Conservation (phyloP, 2,888 invertebrate genomes). For the Drosophila cognata region DNA sequence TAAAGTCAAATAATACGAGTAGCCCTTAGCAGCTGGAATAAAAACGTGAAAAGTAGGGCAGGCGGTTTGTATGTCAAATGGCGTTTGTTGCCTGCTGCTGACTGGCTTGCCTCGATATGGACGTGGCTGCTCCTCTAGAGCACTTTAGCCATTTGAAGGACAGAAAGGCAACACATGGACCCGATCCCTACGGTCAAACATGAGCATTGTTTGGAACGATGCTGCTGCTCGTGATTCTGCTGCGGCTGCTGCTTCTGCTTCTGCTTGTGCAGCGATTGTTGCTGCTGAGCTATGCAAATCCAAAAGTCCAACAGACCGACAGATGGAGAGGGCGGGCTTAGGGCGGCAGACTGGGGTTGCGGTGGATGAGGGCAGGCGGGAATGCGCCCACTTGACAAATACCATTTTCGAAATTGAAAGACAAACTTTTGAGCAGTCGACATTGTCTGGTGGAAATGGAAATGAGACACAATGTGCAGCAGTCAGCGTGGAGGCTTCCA, state of each 20-base stretch:
- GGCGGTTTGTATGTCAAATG: constrained; percentile 69
- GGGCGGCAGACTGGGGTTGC: background rate
- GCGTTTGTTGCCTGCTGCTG: constrained; percentile 8
- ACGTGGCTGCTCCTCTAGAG: constrained; percentile 51
- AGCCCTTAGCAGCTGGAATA: constrained; percentile 19
- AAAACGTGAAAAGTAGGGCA: constrained; percentile 67
- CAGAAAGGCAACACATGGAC: constrained; percentile 70
- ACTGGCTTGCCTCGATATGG: constrained; percentile 9
- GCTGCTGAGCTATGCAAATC: constrained; percentile 77
- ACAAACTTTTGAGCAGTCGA: constrained; percentile 82
- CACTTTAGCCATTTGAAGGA: constrained; percentile 75
- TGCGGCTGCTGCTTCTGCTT: constrained; percentile 12
- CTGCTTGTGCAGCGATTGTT: constrained; percentile 46
- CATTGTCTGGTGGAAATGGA: constrained; percentile 72
- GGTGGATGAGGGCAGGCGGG: constrained; percentile 5
- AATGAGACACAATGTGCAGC: constrained; percentile 79
- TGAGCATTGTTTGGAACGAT: constrained; percentile 57
- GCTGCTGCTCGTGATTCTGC: constrained; percentile 29
- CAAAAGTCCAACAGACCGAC: constrained; percentile 65
- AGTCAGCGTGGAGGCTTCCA: constrained; percentile 63
- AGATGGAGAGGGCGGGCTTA: constrained; percentile 1
- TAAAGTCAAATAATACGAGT: constrained; percentile 24
- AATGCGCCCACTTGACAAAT: constrained; percentile 78
- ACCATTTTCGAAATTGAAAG: constrained; percentile 84
- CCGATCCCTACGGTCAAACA: constrained; percentile 63